Conservation (phyloP, 2,797 vertebrate species). For the Falco rusticolus region DNA sequence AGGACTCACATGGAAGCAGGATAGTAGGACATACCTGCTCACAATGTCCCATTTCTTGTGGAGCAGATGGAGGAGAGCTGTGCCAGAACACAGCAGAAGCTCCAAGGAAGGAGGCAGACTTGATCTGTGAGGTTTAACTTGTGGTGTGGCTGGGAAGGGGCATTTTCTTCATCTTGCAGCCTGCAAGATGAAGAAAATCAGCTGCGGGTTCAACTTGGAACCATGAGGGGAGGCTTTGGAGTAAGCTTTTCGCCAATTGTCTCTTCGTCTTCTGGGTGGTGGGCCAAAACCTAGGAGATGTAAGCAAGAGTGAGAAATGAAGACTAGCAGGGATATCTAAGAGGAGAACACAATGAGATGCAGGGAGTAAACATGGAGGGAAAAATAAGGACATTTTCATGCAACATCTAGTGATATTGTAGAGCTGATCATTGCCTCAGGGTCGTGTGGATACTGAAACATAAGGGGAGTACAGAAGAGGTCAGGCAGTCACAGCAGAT, state of each 20-base stretch:
- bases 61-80: background rate
- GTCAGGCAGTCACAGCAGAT: background rate
- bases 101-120: background rate
- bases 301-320: background rate
- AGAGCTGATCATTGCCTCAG: background rate
- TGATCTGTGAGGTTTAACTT: background rate
- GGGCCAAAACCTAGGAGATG: accelerated
- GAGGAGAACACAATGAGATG: background rate
- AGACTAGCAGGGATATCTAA: background rate
- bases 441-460: background rate
- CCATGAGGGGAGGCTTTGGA: accelerated
- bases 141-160: background rate
- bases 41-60: background rate
- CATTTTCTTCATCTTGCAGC: background rate
- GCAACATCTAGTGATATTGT: background rate
- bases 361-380: background rate
- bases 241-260: accelerated
- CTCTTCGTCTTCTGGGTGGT: background rate
- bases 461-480: background rate
- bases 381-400: background rate
- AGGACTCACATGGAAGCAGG: background rate
- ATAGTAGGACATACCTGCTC: background rate
- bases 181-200: background rate
- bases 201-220: background rate
- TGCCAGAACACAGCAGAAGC: background rate